A percentile compares a stretch with the other conserved stretches of the same genome.
Conservation (phyloP, 2,113 vertebrate species). For the Varanus salvator region DNA sequence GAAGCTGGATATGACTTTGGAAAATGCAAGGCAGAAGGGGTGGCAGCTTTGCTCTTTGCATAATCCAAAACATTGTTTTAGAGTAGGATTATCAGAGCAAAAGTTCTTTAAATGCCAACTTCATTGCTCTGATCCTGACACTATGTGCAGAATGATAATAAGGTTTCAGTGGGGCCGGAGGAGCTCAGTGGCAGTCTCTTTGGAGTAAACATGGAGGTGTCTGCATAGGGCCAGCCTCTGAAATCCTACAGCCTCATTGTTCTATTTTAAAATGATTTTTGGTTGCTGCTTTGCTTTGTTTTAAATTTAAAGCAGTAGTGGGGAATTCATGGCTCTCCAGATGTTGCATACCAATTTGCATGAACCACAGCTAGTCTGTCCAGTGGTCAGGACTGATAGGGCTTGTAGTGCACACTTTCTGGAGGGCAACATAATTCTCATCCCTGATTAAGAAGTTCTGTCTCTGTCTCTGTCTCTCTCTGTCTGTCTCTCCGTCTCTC, state of each 20-base stretch:
- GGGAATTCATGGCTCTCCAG: neutral
- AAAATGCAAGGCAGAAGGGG: too few relatives aligned
- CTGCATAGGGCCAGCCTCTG: too few relatives aligned
- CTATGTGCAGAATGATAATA: neutral
- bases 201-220: neutral
- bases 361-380: neutral
- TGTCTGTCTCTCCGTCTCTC: too few relatives aligned
- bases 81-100: slow-evolving; percentile 1
- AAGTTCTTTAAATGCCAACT: too few relatives aligned
- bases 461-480: too few relatives aligned
- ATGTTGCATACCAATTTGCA: neutral
- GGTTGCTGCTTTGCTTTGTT: neutral
- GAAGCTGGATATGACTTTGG: neutral
- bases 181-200: neutral
- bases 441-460: too few relatives aligned
- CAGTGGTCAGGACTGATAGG: neutral
- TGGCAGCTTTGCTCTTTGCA: slow-evolving; percentile 9
- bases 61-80: neutral
- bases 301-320: neutral
- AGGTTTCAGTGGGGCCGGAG: neutral
- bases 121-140: neutral
- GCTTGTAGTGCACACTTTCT: neutral
- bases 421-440: neutral
- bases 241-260: neutral
- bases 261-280: neutral